Percentiles rank a stretch among this genome's conserved stretches.
These are phyloP conservation scores for Pentamera pediparva DNA, from an alignment of 53 echinoderm and acorn worm genomes.

Conservation along the genomic window DNA sequence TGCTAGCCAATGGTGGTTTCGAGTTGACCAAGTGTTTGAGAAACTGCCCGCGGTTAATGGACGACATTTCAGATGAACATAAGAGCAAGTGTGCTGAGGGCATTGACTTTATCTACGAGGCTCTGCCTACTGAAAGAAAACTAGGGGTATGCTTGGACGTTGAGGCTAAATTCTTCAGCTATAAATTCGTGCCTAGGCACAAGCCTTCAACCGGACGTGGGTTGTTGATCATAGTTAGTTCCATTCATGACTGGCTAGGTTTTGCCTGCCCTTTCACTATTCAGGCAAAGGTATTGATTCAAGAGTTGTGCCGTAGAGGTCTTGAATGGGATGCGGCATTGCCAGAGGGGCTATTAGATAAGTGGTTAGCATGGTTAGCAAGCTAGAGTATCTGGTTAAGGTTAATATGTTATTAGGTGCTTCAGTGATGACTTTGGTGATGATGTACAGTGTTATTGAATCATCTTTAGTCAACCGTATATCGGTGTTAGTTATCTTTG, in stretches of 20 bases:
- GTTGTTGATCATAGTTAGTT: neutral
- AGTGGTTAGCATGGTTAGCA: too few relatives aligned
- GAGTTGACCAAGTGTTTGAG: slow-evolving; percentile 32
- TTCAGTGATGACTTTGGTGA: slow-evolving; percentile 32
- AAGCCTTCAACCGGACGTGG: slow-evolving; percentile 3
- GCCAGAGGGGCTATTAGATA: neutral
- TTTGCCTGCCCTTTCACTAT: too few relatives aligned
- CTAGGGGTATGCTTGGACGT: neutral
- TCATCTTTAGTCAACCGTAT: too few relatives aligned
- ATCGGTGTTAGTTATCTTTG: too few relatives aligned
- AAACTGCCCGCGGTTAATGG: slow-evolving; percentile 29
- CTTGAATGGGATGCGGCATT: neutral
- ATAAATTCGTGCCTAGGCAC: neutral
- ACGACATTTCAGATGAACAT: slow-evolving; percentile 23
- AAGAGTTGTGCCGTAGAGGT: neutral
- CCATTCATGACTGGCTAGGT: neutral
- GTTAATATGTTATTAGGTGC: slow-evolving; percentile 58
- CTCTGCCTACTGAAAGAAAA: slow-evolving; percentile 25
- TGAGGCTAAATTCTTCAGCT: neutral
- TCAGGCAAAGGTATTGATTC: neutral
- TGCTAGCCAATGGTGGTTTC: slow-evolving; percentile 31
- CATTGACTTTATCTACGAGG: slow-evolving; percentile 13
- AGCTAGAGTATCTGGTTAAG: neutral
- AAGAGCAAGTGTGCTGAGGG: slow-evolving; percentile 12
- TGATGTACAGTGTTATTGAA: slow-evolving; percentile 18